phyloP scores from a whole-genome alignment of 53 echinoderm and acorn worm species.

The Holothuria scabra region DNA sequence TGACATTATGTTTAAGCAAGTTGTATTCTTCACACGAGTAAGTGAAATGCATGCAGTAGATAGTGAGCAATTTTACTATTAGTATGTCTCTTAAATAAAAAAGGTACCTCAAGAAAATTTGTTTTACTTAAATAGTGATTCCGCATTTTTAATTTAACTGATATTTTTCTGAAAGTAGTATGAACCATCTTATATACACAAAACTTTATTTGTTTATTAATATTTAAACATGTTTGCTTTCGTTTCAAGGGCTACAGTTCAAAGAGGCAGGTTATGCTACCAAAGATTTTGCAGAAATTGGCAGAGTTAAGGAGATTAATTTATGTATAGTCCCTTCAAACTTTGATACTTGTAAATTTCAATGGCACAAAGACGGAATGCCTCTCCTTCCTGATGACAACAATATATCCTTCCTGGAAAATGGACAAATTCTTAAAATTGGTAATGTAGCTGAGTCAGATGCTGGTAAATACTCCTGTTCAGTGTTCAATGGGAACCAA shows the following conservation, averaged over 20 bases:
- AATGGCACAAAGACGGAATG: constrained; percentile 22
- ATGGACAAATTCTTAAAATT: neutral
- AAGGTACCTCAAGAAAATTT: no score
- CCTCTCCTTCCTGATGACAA: neutral
- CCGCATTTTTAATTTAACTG: no score
- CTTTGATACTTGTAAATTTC: neutral
- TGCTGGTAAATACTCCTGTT: constrained; percentile 16
- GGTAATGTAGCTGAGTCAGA: neutral
- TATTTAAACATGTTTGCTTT: neutral
- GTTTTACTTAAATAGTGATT: no score
- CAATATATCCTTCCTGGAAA: neutral
- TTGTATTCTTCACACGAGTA: no score
- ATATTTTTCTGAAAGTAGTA: no score
- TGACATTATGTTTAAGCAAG: no score
- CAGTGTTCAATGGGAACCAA: neutral
- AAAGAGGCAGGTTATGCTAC: constrained; percentile 4
- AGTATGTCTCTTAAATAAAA: no score
- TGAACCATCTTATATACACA: no score
- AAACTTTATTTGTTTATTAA: neutral
- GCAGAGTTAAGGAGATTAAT: neutral
- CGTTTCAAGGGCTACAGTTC: neutral
- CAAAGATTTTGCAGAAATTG: neutral
- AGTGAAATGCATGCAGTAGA: no score
- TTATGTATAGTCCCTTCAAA: constrained; percentile 1
- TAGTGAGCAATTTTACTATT: no score